Conservation (phyloP, 23 tunicate genomes). For the Trididemnum clinides region DNA sequence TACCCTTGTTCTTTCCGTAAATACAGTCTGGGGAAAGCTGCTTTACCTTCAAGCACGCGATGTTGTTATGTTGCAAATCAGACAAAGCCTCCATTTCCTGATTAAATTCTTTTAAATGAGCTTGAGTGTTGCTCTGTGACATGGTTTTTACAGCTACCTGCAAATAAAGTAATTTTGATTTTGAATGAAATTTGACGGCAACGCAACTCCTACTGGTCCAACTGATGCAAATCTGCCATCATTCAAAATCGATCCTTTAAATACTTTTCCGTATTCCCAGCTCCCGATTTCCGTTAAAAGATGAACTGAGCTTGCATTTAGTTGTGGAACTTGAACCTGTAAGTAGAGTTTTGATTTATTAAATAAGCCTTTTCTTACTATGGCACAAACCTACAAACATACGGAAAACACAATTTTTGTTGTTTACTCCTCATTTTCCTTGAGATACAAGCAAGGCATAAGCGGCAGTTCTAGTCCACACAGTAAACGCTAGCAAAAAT, state of each 20-base stretch:
- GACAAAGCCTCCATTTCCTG: slow-evolving; percentile 74
- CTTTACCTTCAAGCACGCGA: slow-evolving; percentile 74
- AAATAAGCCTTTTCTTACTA: too few species aligned
- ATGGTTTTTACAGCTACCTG: slow-evolving; percentile 88
- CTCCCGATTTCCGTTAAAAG: slow-evolving; percentile 63
- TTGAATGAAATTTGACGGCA: neutral
- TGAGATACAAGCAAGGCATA: too few species aligned
- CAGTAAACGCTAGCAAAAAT: too few species aligned
- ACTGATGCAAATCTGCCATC: slow-evolving; percentile 11
- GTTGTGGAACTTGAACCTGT: slow-evolving; percentile 50
- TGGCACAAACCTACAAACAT: too few species aligned
- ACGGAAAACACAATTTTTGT: too few species aligned
- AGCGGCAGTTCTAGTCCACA: too few species aligned
- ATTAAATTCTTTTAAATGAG: slow-evolving; percentile 62
- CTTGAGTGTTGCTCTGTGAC: slow-evolving; percentile 15
- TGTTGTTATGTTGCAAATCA: slow-evolving; percentile 76
- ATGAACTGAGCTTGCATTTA: slow-evolving; percentile 46
- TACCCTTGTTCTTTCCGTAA: too few species aligned
- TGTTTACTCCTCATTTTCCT: too few species aligned
- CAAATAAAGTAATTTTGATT: neutral
- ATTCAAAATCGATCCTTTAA: slow-evolving; percentile 49
- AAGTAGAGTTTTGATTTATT: too few species aligned
- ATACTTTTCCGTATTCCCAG: slow-evolving; percentile 68
- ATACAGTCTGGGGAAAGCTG: too few species aligned
- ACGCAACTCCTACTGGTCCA: neutral